phyloP scores from a whole-genome alignment of 2,113 vertebrate genomes.

The Cyprinus carpio region DNA sequence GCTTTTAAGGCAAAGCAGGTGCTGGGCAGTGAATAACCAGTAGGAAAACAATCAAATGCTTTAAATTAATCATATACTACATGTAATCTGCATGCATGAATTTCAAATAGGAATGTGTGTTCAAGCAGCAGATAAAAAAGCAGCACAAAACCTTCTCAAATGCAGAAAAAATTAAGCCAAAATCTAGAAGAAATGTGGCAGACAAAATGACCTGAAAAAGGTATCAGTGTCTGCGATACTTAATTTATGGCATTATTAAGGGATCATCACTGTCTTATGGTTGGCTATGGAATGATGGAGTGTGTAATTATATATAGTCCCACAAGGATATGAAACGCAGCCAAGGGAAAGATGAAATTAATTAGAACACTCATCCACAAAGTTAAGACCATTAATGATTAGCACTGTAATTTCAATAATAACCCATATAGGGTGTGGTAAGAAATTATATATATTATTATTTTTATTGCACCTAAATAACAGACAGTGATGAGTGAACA shows the following conservation, averaged over 20 bases:
- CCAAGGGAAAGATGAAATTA: constrained; percentile 30
- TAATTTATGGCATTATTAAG: constrained; percentile 38
- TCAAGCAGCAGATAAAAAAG: not conserved
- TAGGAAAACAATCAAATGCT: not conserved
- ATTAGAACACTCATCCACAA: constrained; percentile 30
- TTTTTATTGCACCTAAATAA: not conserved
- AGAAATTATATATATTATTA: not conserved
- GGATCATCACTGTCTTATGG: constrained; percentile 33
- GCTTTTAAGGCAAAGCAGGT: not conserved
- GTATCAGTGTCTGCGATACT: constrained; percentile 10
- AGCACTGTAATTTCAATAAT: constrained; percentile 4
- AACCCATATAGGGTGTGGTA: not conserved
- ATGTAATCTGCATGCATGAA: not conserved
- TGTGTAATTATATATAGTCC: constrained; percentile 45
- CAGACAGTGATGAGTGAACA: not conserved
- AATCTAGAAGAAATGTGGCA: not conserved
- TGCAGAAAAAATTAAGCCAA: not conserved
- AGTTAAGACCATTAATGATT: constrained; percentile 3
- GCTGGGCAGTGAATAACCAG: not conserved
- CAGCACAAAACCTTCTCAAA: not conserved
- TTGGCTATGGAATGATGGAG: constrained; percentile 34
- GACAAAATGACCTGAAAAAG: constrained; percentile 18
- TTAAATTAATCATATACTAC: not conserved
- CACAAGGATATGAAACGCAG: constrained; percentile 32
- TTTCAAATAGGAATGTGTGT: not conserved